phyloP scores from a whole-genome alignment of 2,888 invertebrate genomes.

The Clistopyga incitator region DNA sequence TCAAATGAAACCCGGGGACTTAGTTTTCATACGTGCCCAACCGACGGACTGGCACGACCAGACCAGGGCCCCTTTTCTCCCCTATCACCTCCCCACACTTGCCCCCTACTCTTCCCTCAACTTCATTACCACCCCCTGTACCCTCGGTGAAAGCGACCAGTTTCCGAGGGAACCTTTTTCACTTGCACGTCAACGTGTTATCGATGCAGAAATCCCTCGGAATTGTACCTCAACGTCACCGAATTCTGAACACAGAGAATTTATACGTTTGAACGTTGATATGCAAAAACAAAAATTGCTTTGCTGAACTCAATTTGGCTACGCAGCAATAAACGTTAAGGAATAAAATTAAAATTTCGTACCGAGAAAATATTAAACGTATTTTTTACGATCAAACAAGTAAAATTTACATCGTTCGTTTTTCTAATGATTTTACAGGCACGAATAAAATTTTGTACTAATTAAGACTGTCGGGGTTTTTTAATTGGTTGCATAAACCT shows the following conservation, averaged over 20 bases:
- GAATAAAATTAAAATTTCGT: no score
- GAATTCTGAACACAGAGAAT: background rate
- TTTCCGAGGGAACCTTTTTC: conserved; percentile 28
- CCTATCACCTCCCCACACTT: conserved; percentile 39
- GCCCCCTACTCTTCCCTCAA: conserved; percentile 44
- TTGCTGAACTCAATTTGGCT: no score
- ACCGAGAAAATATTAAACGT: no score
- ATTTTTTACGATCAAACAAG: no score
- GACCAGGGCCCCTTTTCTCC: conserved; percentile 58
- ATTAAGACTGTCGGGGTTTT: no score
- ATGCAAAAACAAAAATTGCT: no score
- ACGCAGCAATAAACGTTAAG: no score
- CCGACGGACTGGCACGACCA: conserved; percentile 65
- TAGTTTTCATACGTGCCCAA: conserved; percentile 82
- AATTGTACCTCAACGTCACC: background rate
- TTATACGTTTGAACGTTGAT: no score
- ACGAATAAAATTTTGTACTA: no score
- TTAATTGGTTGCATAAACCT: no score
- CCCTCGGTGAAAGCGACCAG: conserved; percentile 47
- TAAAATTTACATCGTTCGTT: no score
- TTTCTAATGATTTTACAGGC: no score
- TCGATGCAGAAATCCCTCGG: background rate
- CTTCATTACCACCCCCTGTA: conserved; percentile 58
- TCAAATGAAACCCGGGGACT: conserved; percentile 83
- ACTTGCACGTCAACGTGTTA: background rate